Percentiles rank a stretch among this genome's conserved stretches.
phyloP scores from a whole-genome alignment of 1,140 invertebrate genomes.

The Calliphora vicina region DNA sequence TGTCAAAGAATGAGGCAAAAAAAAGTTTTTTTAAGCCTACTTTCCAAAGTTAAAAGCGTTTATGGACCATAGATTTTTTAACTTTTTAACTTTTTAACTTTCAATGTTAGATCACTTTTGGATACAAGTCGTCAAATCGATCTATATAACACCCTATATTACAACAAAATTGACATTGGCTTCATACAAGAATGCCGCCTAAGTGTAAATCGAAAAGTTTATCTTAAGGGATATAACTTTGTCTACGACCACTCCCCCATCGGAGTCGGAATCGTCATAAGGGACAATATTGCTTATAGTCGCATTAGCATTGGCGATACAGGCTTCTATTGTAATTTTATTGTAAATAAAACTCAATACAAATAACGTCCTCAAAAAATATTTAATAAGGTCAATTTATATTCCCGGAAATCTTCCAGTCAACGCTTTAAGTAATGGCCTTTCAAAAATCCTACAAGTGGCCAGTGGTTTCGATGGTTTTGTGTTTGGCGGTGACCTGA shows the following conservation, averaged over 20 bases:
- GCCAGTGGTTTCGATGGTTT: no score
- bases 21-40: no score
- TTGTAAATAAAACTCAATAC: not conserved
- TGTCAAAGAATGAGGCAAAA: no score
- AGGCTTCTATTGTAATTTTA: not conserved
- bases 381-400: not conserved
- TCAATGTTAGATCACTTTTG: not conserved
- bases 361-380: not conserved
- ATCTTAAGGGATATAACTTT: not conserved
- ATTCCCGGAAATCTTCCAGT: no score
- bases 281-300: not conserved
- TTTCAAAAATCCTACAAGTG: no score
- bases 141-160: not conserved
- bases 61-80: not conserved
- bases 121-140: not conserved
- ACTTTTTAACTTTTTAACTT: not conserved
- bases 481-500: no score
- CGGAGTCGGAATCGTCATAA: not conserved
- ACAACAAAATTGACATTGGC: not conserved
- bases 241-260: not conserved
- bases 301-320: not conserved
- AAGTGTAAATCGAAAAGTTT: not conserved
- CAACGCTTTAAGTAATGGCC: no score
- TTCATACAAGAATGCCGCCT: constrained; percentile 12
- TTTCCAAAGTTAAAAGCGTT: no score